Conservation (phyloP, 2,797 vertebrate species). For the Synaphobranchus kaupii region DNA sequence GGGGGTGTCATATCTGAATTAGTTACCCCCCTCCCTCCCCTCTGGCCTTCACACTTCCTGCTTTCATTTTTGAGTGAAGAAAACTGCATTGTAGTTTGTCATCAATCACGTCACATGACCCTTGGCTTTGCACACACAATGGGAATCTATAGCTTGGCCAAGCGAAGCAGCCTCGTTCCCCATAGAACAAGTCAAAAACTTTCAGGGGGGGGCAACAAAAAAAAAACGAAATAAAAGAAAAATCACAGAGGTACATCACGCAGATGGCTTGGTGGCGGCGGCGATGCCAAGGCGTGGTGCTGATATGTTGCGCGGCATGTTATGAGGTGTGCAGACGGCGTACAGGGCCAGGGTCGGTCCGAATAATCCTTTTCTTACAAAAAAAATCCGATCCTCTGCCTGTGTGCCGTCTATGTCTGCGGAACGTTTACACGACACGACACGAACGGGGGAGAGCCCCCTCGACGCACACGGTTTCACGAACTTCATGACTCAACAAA, state of each 20-base stretch:
- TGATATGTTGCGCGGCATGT: slow-evolving; percentile 43
- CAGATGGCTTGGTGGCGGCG: slow-evolving; percentile 46
- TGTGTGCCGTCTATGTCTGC: slow-evolving; percentile 35
- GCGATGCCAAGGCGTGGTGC: neutral
- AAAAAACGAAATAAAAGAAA: slow-evolving; percentile 45
- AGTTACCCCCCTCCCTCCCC: neutral
- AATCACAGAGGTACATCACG: slow-evolving; percentile 55
- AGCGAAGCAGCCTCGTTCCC: slow-evolving; percentile 38
- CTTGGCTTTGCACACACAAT: slow-evolving; percentile 44
- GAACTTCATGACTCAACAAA: slow-evolving; percentile 55
- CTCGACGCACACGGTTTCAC: slow-evolving; percentile 48
- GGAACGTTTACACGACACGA: slow-evolving; percentile 48
- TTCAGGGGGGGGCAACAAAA: neutral
- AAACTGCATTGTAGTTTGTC: slow-evolving; percentile 36
- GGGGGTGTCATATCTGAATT: neutral
- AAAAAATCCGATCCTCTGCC: slow-evolving; percentile 14
- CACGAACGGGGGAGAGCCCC: slow-evolving; percentile 38
- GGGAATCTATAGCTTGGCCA: slow-evolving; percentile 50
- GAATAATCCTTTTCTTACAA: slow-evolving; percentile 22
- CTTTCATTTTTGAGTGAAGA: slow-evolving; percentile 22
- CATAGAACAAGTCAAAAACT: slow-evolving; percentile 38
- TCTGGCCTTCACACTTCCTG: neutral
- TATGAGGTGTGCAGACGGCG: slow-evolving; percentile 50
- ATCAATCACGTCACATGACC: slow-evolving; percentile 41
- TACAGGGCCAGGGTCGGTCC: slow-evolving; percentile 24